Conservation (phyloP, 2,797 vertebrate species). For the Hafferia zeledoni region DNA sequence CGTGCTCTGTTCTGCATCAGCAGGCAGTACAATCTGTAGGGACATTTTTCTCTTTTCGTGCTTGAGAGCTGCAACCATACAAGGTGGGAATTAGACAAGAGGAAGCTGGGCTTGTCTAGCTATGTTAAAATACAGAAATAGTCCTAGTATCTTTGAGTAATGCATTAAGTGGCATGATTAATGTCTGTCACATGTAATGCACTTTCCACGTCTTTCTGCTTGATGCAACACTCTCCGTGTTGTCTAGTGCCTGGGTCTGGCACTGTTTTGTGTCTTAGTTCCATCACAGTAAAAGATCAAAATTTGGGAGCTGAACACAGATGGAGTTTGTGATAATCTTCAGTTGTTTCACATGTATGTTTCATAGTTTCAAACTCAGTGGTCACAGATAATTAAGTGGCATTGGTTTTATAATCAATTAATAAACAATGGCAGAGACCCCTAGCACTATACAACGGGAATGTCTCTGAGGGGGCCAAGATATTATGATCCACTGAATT, state of each 20-base stretch:
- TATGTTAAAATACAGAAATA: constrained; percentile 34
- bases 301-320: background rate
- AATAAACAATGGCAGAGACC: background rate
- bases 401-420: background rate
- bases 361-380: background rate
- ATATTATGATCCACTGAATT: background rate
- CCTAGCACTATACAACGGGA: background rate
- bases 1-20: constrained; percentile 25
- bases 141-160: background rate
- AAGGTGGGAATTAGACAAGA: background rate
- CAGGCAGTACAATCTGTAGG: background rate
- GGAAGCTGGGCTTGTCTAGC: background rate
- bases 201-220: background rate
- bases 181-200: background rate
- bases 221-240: fast-evolving
- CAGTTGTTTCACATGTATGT: background rate
- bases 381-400: background rate
- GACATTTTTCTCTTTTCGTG: background rate
- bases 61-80: constrained; percentile 14
- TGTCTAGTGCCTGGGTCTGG: background rate
- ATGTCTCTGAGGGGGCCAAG: background rate
- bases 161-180: background rate
- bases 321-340: background rate
- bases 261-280: background rate
- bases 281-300: background rate